phyloP scores from a whole-genome alignment of 2,113 vertebrate species.

The Plecotus auritus region DNA sequence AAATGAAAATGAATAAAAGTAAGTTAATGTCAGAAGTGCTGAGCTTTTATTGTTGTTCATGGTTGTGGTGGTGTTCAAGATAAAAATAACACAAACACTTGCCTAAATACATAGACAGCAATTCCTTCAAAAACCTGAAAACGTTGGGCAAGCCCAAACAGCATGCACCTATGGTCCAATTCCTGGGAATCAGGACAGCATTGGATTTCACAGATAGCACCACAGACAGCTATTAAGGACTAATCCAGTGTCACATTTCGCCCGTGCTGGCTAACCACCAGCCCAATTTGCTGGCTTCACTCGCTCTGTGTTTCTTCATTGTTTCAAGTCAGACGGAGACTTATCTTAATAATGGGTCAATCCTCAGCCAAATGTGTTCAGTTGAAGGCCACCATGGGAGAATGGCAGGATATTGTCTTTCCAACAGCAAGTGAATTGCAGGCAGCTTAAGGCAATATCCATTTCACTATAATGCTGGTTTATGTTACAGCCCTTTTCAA shows the following conservation, averaged over 20 bases:
- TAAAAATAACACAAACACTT: slow-evolving; percentile 7
- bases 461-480: slow-evolving; percentile 89
- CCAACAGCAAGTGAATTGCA: slow-evolving; percentile 88
- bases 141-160: slow-evolving; percentile 54
- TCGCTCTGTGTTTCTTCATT: slow-evolving; percentile 80
- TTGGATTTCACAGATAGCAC: slow-evolving; percentile 80
- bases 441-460: slow-evolving; percentile 86
- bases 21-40: slow-evolving; percentile 55
- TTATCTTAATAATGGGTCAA: slow-evolving; percentile 86
- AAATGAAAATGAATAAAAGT: slow-evolving; percentile 31
- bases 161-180: slow-evolving; percentile 62
- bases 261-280: slow-evolving; percentile 77
- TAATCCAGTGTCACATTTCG: slow-evolving; percentile 84
- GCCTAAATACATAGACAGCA: neutral
- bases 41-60: neutral
- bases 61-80: neutral
- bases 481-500: slow-evolving; percentile 90
- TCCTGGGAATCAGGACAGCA: slow-evolving; percentile 64
- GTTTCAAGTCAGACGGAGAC: slow-evolving; percentile 82
- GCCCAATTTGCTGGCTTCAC: slow-evolving; percentile 81
- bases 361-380: slow-evolving; percentile 85
- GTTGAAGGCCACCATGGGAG: slow-evolving; percentile 89
- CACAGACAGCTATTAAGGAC: slow-evolving; percentile 81
- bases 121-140: neutral
- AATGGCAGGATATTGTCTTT: slow-evolving; percentile 90